Base-by-base conservation (phyloP, 1,140 invertebrate species). In the Sycophila sp. region DNA sequence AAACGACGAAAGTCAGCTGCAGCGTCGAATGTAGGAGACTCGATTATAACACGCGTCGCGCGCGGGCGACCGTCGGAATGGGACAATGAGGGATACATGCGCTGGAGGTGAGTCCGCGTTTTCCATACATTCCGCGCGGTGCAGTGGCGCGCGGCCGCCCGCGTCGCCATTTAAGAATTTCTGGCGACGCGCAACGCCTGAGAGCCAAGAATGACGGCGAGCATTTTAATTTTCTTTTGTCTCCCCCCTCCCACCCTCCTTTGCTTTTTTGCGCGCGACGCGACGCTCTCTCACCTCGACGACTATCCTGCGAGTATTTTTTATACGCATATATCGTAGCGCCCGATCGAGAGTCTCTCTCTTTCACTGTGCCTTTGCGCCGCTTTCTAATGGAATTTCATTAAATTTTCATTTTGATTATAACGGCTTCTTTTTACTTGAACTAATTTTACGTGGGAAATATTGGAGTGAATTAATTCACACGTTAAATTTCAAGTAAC, bases 1-100 rank as follows among this genome's bases (percentile, higher is more conserved):
- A 8, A 10, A 24, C 5, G 11, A 2, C 45, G 19, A 56, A 64
- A n/a, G n/a, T n/a, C n/a, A n/a, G n/a, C 71, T 60, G 47, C 40
- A 51, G 36, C 38, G 38, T 17, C 5, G 34, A 6, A 4, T 1
- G 49, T 26, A 5, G 28, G 59, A 32, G 42, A 45, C 38, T 79
- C 81, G 80, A 85, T 82, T 82, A 34, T 42, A 80, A 83, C 83
- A 81, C 79, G 81, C 80, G 81, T 83, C 80, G 81, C 80, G 76
- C 77, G 82, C 83, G 80, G 80, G 8, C 10, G 36, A 19, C 17
- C 53, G 22, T 34, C 15, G n/a, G 42, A 19, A 51, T 10, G 28
- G 30, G 73, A 79, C 77, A 78, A 80, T 78, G 75, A 78, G 75
- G 66, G 75, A 75, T 73, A 75, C 36, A 70, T n/a, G 26, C 13